Base-by-base conservation (phyloP, 2,797 vertebrate genomes). In the Sylvia borin region DNA sequence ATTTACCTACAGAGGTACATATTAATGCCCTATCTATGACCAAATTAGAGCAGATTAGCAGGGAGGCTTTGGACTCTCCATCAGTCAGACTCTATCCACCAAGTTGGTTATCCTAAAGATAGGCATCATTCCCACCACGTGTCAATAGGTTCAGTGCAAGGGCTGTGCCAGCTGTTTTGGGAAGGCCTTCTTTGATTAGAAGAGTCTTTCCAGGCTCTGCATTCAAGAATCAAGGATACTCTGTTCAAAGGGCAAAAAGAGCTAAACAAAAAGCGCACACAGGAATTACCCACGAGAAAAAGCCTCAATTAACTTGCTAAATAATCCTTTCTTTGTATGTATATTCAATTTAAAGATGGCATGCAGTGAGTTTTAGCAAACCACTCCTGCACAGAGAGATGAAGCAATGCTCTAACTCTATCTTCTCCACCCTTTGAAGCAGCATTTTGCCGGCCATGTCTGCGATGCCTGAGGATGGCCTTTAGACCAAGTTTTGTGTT, bases 381-480 rank as follows among this genome's bases (percentile, higher is more conserved):
- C 86, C 82, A 75, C 72, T 84, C 85, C 92, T 26, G 67, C 54
- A 18, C 79, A 57, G 90, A 66, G 79, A 88, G 84, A 70, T 67
- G 88, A 78, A 90, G 53, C n/a, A 85, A 95, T 45, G 68, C 26
- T 75, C 20, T 75, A 91, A 76, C 94, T 97, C 73, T 64, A 21
- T 85, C 90, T 93, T 43, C 75, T 90, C 68, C 38, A 70, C 55
- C 83, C 92, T 92, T 92, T 96, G 93, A 96, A 95, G 72, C 62
- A 88, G 84, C 67, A 58, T 90, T 84, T 95, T 10, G 0, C 62
- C 7, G 51, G 76, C 78, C 64, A 38, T 21, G 79, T 38, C 66
- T 92, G 50, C 1, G 2, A 61, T 78, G 93, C 83, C 79, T 82
- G 70, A 92, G 77, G 88, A 94, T 85, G 67, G 61, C 36, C 75